These are phyloP conservation scores for Poicephalus gulielmi DNA, from an alignment of 2,113 vertebrate genomes.

Conservation along the genomic window DNA sequence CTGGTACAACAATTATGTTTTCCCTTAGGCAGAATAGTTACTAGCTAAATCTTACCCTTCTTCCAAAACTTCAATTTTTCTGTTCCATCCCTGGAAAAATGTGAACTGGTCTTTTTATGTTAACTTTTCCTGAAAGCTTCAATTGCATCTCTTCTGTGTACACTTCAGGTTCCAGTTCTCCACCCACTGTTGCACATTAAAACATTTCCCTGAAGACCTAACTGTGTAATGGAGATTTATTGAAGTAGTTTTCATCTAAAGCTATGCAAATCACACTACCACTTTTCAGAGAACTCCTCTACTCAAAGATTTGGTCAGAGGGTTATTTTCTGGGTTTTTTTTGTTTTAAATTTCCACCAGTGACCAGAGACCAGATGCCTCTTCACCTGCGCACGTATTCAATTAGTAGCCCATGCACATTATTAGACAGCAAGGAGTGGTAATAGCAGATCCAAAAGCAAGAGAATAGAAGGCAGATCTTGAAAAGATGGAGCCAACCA, in stretches of 20 bases:
- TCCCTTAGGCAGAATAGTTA: neutral
- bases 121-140: neutral
- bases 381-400: neutral
- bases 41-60: neutral
- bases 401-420: neutral
- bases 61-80: neutral
- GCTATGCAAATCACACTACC: neutral
- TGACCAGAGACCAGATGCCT: neutral
- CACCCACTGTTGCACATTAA: accelerated
- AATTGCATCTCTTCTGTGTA: neutral
- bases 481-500: neutral
- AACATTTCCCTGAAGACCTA: neutral
- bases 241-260: neutral
- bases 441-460: neutral
- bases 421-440: neutral
- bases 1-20: neutral
- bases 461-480: neutral
- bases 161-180: neutral
- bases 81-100: neutral
- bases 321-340: neutral
- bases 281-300: neutral
- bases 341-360: neutral
- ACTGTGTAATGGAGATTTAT: neutral
- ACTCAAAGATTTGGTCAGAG: neutral
- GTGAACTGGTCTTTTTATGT: neutral